Evolutionary conservation across 2,888 invertebrate species (phyloP).

Genomic region (Hypercompe scribonia): DNA sequence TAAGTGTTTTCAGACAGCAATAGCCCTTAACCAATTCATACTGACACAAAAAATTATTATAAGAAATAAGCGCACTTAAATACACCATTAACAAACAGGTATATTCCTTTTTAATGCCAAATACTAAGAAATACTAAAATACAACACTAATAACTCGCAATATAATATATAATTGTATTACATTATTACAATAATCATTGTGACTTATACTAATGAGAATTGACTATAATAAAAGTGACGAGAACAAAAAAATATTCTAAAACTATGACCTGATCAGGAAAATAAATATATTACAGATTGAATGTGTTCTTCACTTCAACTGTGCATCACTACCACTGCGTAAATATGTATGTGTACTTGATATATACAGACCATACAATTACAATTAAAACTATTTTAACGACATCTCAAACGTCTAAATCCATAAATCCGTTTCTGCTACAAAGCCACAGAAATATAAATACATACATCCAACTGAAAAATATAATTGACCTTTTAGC

Average conservation of each 20-base stretch:
- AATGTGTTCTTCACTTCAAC: not conserved
- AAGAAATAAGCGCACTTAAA: not conserved
- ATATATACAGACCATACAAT: no score
- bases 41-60: conserved; percentile 4
- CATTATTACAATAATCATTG: conserved; percentile 59
- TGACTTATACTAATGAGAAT: conserved; percentile 66
- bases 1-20: not conserved
- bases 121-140: conserved; percentile 39
- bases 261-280: conserved; percentile 19
- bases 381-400: no score
- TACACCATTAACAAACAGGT: not conserved
- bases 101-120: conserved; percentile 21
- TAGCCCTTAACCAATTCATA: not conserved
- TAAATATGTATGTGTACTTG: no score
- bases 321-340: not conserved
- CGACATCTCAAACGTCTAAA: no score
- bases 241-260: conserved; percentile 69
- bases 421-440: no score
- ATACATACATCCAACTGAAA: no score
- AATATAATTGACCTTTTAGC: no score
- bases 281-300: conserved; percentile 9
- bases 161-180: conserved; percentile 43
- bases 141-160: conserved; percentile 49
- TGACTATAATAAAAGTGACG: conserved; percentile 79
- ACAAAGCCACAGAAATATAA: no score